Conservation (phyloP, 2,888 invertebrate species). For the Cecidostiba fungosa region DNA sequence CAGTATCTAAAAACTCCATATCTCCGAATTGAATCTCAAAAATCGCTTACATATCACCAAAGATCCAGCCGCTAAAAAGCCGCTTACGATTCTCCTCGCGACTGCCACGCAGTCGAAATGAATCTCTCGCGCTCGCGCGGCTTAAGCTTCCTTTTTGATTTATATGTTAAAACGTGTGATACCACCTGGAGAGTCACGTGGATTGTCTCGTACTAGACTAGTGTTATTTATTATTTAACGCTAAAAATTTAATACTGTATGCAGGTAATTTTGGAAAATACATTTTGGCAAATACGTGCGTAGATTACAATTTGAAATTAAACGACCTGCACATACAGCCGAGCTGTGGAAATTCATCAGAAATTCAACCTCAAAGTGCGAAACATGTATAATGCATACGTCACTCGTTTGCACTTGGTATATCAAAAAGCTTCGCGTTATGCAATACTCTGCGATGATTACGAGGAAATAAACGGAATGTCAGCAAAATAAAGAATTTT, state of each 20-base stretch:
- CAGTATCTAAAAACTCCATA: background rate
- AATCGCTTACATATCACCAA: background rate
- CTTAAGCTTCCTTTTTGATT: conserved; percentile 25
- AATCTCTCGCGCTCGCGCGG: background rate
- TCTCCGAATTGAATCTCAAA: conserved; percentile 2
- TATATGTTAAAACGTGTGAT: conserved; percentile 29
- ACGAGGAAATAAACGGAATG: background rate
- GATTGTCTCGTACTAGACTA: too few species aligned
- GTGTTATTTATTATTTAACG: too few species aligned
- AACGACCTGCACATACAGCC: background rate
- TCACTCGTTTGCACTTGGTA: background rate
- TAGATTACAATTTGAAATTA: background rate
- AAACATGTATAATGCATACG: background rate
- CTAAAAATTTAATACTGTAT: too few species aligned
- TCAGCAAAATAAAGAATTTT: background rate
- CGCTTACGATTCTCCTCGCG: conserved; percentile 32
- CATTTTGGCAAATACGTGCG: too few species aligned
- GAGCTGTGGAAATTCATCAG: too few species aligned
- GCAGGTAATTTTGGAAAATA: too few species aligned
- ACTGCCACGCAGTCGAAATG: conserved; percentile 11
- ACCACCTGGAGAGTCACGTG: background rate
- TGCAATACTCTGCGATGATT: background rate
- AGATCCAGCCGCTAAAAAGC: conserved; percentile 20
- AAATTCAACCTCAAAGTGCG: background rate
- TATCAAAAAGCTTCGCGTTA: background rate